Percentiles rank a stretch among this genome's conserved stretches.
These are phyloP conservation scores for Linurgus olivaceus DNA, from an alignment of 2,797 vertebrate species.

Conservation along the genomic window DNA sequence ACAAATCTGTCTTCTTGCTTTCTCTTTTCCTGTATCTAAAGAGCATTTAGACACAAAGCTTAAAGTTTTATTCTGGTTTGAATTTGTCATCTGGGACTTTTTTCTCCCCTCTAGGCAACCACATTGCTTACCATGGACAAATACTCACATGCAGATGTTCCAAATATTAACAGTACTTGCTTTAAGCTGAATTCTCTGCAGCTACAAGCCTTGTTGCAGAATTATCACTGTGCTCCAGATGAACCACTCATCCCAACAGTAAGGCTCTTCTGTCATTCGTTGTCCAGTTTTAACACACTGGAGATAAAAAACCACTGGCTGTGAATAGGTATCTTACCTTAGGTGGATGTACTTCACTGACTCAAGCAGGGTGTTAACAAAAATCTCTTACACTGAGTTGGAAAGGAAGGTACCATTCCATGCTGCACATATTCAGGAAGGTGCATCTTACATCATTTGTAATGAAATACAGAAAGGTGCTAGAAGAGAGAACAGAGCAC, in stretches of 20 bases:
- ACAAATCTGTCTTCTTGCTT: background rate
- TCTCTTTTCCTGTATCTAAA: background rate
- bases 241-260: slow-evolving; percentile 96
- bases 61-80: background rate
- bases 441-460: background rate
- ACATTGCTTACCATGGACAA: slow-evolving; percentile 98
- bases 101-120: slow-evolving; percentile 81
- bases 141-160: slow-evolving; percentile 91
- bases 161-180: slow-evolving; percentile 95
- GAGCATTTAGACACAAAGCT: background rate
- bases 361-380: background rate
- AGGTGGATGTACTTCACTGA: background rate
- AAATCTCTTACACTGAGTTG: background rate
- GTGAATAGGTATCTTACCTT: background rate
- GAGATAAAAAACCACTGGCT: background rate
- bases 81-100: background rate
- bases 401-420: background rate
- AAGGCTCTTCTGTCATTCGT: slow-evolving; percentile 23
- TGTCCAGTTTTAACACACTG: background rate
- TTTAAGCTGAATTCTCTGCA: slow-evolving; percentile 98
- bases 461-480: background rate
- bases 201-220: slow-evolving; percentile 91
- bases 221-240: slow-evolving; percentile 96
- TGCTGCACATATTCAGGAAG: background rate
- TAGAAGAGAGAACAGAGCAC: background rate